Conservation (phyloP, 2,113 vertebrate genomes). For the Lophotis ruficrista region DNA sequence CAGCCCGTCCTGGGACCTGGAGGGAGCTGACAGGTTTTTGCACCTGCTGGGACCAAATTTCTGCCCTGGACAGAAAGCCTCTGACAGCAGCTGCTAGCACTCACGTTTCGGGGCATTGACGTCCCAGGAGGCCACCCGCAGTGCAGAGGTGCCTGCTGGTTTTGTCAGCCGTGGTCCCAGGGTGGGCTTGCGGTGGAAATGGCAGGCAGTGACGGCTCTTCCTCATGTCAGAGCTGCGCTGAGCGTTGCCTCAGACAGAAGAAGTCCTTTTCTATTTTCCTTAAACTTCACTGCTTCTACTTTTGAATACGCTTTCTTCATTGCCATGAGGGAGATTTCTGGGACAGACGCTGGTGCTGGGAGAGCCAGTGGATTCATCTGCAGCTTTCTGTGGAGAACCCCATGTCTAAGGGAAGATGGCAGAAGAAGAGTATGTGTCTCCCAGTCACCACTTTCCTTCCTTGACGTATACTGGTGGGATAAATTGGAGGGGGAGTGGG, state of each 20-base stretch:
- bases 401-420: not conserved
- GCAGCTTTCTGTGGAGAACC: not conserved
- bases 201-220: no score
- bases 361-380: not conserved
- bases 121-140: not conserved
- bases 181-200: not conserved
- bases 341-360: not conserved
- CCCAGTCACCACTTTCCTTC: not conserved
- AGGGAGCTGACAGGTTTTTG: not conserved
- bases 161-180: rapidly evolving
- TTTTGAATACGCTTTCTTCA: not conserved
- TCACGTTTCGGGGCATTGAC: rapidly evolving
- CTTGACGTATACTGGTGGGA: rapidly evolving
- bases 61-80: not conserved
- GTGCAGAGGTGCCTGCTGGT: not conserved
- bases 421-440: not conserved
- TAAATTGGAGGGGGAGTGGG: not conserved
- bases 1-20: not conserved
- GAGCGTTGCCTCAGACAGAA: rapidly evolving
- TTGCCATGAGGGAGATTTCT: no score
- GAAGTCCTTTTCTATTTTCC: not conserved
- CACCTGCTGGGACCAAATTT: not conserved
- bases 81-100: not conserved
- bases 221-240: not conserved
- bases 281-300: not conserved